Evolutionary conservation across 2,113 vertebrate genomes (phyloP).

Genomic region (Aramus guarauna): DNA sequence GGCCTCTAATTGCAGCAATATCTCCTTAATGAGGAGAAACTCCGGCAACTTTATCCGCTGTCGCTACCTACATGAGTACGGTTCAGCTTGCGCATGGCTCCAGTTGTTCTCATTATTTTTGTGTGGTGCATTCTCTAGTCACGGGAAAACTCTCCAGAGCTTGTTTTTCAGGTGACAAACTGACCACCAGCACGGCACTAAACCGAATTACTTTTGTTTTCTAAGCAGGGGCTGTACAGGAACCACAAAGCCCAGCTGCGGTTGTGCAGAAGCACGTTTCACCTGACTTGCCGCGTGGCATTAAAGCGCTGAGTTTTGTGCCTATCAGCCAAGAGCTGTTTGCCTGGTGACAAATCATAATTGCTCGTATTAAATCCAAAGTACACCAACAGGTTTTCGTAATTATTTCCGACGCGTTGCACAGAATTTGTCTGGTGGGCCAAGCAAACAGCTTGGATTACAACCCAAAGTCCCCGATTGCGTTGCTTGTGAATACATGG

Average conservation of each 20-base stretch:
- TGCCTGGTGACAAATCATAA: neutral
- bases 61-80: neutral
- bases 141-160: neutral
- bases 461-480: neutral
- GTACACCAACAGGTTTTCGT: neutral
- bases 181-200: neutral
- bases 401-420: neutral
- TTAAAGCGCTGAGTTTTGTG: neutral
- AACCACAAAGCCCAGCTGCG: neutral
- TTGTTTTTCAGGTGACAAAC: neutral
- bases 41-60: neutral
- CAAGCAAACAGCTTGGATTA: neutral
- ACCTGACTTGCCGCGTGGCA: neutral
- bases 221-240: neutral
- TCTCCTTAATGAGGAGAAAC: conserved; percentile 28
- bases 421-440: neutral
- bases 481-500: neutral
- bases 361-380: neutral
- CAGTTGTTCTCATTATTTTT: neutral
- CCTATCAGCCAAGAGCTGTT: neutral
- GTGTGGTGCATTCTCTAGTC: neutral
- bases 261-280: neutral
- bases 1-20: neutral
- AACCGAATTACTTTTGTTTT: neutral
- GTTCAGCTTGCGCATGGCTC: neutral